Conservation (phyloP, 2,797 vertebrate genomes). For the Acomys russatus region DNA sequence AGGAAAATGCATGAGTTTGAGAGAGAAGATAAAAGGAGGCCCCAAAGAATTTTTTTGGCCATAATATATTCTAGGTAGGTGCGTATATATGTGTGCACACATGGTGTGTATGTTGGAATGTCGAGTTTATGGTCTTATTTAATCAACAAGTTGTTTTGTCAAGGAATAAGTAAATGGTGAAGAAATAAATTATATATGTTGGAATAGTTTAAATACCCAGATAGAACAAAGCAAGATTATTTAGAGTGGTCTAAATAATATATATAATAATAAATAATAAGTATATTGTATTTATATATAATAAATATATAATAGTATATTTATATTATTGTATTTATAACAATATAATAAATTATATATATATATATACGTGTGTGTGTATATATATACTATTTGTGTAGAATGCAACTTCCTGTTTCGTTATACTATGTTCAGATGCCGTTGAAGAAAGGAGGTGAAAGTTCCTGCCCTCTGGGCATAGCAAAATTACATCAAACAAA, state of each 20-base stretch:
- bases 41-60: background rate
- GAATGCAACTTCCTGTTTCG: constrained; percentile 9
- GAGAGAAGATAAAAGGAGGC: background rate
- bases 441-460: constrained; percentile 59
- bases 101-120: background rate
- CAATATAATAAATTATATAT: background rate
- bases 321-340: no score
- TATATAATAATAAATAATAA: no score
- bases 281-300: background rate
- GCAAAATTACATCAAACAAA: background rate
- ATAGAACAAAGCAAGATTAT: constrained; percentile 29
- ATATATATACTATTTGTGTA: constrained; percentile 48
- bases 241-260: constrained; percentile 47
- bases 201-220: constrained; percentile 61
- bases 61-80: background rate
- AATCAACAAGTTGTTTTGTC: constrained; percentile 30
- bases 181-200: constrained; percentile 53
- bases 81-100: background rate
- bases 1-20: constrained; percentile 58
- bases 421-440: constrained; percentile 15
- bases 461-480: constrained; percentile 28
- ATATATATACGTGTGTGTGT: no score
- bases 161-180: constrained; percentile 52
- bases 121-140: constrained; percentile 59
- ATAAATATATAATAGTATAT: no score